Conservation (phyloP, 2,888 invertebrate species). For the Drosophila koepferae region DNA sequence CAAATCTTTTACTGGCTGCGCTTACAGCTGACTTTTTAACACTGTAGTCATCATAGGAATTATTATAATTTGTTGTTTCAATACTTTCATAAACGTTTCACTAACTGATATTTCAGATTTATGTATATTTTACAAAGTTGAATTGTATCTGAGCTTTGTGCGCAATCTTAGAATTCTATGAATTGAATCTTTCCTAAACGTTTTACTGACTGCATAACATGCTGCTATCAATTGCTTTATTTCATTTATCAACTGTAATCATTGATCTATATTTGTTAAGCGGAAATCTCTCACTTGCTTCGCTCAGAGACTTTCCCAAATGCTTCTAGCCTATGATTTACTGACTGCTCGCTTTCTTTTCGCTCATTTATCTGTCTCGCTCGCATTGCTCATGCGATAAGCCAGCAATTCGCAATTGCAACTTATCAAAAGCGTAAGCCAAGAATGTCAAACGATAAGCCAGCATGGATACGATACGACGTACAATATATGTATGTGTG, state of each 20-base stretch:
- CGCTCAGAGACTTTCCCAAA: background rate
- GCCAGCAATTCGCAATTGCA: background rate
- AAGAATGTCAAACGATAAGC: constrained; percentile 23
- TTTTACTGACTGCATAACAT: background rate
- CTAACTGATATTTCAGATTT: too few species aligned
- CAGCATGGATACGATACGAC: background rate
- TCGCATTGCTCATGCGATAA: background rate
- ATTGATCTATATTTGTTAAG: background rate
- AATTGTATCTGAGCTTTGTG: too few species aligned
- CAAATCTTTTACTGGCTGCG: background rate
- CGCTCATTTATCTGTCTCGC: background rate
- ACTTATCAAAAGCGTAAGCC: constrained; percentile 11
- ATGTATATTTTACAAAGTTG: too few species aligned
- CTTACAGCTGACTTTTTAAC: too few species aligned
- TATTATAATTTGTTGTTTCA: too few species aligned
- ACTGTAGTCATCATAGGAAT: too few species aligned
- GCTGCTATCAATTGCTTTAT: background rate
- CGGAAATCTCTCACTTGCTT: background rate
- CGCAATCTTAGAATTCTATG: background rate
- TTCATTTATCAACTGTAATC: background rate
- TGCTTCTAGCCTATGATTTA: background rate
- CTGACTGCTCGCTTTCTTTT: background rate
- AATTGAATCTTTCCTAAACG: background rate
- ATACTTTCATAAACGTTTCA: background rate
- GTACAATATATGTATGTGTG: too few species aligned